Conservation (phyloP, 2,113 vertebrate genomes). For the Anhinga anhinga region DNA sequence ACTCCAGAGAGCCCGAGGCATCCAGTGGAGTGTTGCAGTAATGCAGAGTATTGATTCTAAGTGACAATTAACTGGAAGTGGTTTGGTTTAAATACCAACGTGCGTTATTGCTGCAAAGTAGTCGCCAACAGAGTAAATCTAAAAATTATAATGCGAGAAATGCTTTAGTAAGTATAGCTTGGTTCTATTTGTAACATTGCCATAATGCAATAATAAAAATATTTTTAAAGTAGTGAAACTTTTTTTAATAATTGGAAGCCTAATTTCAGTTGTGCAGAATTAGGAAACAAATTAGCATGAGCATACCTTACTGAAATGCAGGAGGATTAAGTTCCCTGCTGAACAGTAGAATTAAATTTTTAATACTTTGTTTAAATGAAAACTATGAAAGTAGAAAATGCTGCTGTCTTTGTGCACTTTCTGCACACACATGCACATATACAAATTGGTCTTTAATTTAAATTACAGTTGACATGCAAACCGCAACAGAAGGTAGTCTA, state of each 20-base stretch:
- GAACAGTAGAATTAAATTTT: not conserved
- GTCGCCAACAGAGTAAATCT: not conserved
- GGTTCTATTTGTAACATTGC: not conserved
- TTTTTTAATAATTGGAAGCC: not conserved
- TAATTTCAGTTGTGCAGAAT: not conserved
- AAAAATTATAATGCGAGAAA: fast-evolving
- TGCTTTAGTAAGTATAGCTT: not conserved
- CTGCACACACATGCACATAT: not conserved
- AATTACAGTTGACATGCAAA: not conserved
- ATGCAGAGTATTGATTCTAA: not conserved
- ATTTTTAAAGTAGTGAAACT: not conserved
- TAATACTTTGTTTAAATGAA: not conserved
- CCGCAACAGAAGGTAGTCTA: not conserved
- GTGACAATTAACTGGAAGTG: not conserved
- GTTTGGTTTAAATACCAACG: not conserved
- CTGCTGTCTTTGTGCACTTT: not conserved
- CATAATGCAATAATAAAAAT: not conserved
- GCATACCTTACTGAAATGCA: not conserved
- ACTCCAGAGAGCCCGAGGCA: not conserved
- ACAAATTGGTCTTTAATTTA: not conserved
- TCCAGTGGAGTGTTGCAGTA: not conserved
- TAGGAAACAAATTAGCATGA: not conserved
- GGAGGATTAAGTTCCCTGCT: not conserved
- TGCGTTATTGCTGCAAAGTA: not conserved
- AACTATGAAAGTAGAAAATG: not conserved